Percentiles rank a stretch among this genome's conserved stretches.
phyloP scores from a whole-genome alignment of 1,140 invertebrate genomes.

The Matsumurasca onukii region DNA sequence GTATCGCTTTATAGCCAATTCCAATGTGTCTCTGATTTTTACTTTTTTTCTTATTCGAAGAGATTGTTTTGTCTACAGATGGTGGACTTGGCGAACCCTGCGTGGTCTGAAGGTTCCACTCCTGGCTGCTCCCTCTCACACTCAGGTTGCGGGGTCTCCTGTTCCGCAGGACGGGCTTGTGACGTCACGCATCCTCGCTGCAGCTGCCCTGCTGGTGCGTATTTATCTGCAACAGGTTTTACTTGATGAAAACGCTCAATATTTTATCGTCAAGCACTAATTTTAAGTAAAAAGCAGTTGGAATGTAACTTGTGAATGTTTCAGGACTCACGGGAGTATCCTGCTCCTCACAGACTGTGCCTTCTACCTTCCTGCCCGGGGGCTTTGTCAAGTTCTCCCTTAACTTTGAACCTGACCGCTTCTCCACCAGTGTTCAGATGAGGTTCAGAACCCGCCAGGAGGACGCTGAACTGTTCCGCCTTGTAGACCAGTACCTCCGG shows the following conservation, averaged over 20 bases:
- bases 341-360: slow-evolving; percentile 49
- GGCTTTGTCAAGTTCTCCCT: slow-evolving; percentile 70
- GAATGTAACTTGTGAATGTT: too few relatives aligned
- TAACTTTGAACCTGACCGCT: slow-evolving; percentile 63
- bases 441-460: slow-evolving; percentile 65
- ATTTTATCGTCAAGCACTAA: too few relatives aligned
- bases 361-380: slow-evolving; percentile 60
- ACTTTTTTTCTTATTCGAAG: neutral
- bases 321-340: neutral
- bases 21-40: neutral
- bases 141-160: neutral
- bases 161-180: neutral
- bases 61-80: neutral
- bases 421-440: slow-evolving; percentile 62
- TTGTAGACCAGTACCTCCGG: slow-evolving; percentile 62
- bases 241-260: too few relatives aligned
- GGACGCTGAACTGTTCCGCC: slow-evolving; percentile 61
- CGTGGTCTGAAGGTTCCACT: slow-evolving; percentile 52
- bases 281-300: too few relatives aligned
- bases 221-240: too few relatives aligned
- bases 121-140: neutral
- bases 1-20: neutral
- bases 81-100: slow-evolving; percentile 57
- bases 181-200: neutral
- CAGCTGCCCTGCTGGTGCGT: too few relatives aligned